These are phyloP conservation scores for Apis dorsata DNA, from an alignment of 1,140 invertebrate species.

Conservation along the genomic window DNA sequence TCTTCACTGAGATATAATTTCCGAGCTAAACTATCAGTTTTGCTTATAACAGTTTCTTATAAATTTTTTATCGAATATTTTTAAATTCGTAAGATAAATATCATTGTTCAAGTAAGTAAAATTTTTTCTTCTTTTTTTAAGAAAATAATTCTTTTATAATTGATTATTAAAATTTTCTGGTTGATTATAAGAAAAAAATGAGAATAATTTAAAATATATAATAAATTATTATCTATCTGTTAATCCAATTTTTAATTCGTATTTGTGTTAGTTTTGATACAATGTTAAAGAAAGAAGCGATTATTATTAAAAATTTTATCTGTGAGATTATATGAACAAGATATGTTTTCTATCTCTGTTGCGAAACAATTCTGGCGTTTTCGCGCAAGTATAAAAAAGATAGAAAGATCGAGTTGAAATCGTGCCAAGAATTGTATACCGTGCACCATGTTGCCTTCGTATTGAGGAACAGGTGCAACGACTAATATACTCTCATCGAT, in stretches of 20 bases:
- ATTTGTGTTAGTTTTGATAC: background rate
- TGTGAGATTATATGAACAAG: background rate
- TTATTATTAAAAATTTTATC: background rate
- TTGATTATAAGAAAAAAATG: too few species aligned
- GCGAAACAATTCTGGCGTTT: conserved; percentile 8
- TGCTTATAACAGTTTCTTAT: background rate
- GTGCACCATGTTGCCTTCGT: background rate
- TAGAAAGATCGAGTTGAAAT: background rate
- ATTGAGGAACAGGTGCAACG: conserved; percentile 12
- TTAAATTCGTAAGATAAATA: too few species aligned
- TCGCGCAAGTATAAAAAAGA: conserved; percentile 5
- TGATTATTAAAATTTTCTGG: too few species aligned
- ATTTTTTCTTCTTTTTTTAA: too few species aligned
- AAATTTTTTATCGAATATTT: too few species aligned
- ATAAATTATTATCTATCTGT: too few species aligned
- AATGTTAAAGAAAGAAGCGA: background rate
- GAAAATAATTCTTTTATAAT: too few species aligned
- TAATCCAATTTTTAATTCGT: background rate
- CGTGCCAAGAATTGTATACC: conserved; percentile 25
- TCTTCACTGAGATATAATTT: background rate
- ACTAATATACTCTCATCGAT: background rate
- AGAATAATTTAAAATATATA: too few species aligned
- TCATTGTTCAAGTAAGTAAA: too few species aligned
- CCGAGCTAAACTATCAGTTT: too few species aligned
- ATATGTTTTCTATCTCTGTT: background rate